Percentiles rank a stretch among this genome's conserved stretches.
Conservation (phyloP, 2,113 vertebrate species). For the Ptychochromis oligacanthus region DNA sequence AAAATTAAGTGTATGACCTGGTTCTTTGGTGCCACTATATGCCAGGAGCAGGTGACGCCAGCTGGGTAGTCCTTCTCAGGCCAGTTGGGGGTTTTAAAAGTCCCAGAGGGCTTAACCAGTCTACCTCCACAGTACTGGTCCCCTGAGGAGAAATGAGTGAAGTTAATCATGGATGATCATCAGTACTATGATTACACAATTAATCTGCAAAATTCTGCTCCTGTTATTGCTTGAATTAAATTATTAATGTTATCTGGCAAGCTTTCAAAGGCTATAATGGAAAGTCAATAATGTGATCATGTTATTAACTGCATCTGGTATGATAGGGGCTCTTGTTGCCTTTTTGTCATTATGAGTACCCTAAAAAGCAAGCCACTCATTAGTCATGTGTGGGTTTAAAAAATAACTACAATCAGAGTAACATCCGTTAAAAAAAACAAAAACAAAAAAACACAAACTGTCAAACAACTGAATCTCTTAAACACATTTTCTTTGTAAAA, state of each 20-base stretch:
- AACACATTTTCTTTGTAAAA: background rate
- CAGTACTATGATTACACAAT: background rate
- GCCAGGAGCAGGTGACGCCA: conserved; percentile 95
- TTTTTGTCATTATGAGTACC: conserved; percentile 26
- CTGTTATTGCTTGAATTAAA: background rate
- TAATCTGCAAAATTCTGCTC: background rate
- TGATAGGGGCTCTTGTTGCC: conserved; percentile 5
- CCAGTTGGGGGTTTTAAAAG: conserved; percentile 98
- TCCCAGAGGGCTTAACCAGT: conserved; percentile 87
- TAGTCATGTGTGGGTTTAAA: conserved; percentile 31
- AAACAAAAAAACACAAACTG: background rate
- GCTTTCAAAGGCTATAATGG: background rate
- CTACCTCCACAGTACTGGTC: conserved; percentile 97
- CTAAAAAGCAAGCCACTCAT: conserved; percentile 1
- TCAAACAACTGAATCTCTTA: background rate
- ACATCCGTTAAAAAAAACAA: conserved; percentile 2
- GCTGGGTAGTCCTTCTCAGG: conserved; percentile 96
- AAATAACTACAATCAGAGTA: conserved; percentile 13
- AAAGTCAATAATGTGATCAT: background rate
- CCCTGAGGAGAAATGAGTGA: conserved; percentile 75
- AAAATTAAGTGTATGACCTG: conserved; percentile 79
- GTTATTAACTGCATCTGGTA: conserved; percentile 1
- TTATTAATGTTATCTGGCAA: background rate
- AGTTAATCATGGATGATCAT: background rate
- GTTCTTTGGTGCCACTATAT: conserved; percentile 93